Base-by-base conservation (phyloP, 64 coral and sea anemone species). In the Trachythela sp. region DNA sequence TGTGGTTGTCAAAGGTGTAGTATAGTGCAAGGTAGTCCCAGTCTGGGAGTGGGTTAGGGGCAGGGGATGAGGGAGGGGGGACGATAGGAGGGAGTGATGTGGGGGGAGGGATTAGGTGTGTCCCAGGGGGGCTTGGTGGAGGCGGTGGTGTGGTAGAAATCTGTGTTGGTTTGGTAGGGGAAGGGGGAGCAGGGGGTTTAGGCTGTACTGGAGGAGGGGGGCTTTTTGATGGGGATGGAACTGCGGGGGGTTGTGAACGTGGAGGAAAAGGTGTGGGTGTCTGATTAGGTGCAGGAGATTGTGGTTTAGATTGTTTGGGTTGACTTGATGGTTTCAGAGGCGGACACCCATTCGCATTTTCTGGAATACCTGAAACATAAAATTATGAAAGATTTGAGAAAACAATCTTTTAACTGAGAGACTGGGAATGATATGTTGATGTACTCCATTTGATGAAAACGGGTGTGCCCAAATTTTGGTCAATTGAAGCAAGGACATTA, bases 1-100 rank as follows among this genome's bases (percentile, higher is more conserved):
- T 85, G 54, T 92, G 60, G 20, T 90, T 86, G 75, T 95, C 94
- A 48, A 95, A 93, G 15, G 91, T 54, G 35, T 92, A 18, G 86
- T 95, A 85, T 9, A 93, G 70, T 20, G 88, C 68, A 24, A 90
- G 26, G 40, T 33, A 13, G 30, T 68, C 30, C 59, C 59, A 68
- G 52, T 51, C 13, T 42, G 75, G 38, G 31, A 32, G 42, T 83
- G 51, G 22, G 51, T 54, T 11, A 31, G 59, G 30, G 59, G 59
- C 14, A 22, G 59, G 4, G 3, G 3, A 3, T 22, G 59, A n/a
- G 20, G 59, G 20, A 6, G 59, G 5, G 18, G 59, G 59, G 59
- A 2, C 30, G 6, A 4, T 68, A 31, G 59, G 59, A 68, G 59
- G 30, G 6, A 6, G 59, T 2, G 59, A 22, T 22, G 20, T 68